A percentile compares a stretch with the other conserved stretches of the same genome.
Conservation (phyloP, 1,140 invertebrate species). For the Drosophila kikkawai region DNA sequence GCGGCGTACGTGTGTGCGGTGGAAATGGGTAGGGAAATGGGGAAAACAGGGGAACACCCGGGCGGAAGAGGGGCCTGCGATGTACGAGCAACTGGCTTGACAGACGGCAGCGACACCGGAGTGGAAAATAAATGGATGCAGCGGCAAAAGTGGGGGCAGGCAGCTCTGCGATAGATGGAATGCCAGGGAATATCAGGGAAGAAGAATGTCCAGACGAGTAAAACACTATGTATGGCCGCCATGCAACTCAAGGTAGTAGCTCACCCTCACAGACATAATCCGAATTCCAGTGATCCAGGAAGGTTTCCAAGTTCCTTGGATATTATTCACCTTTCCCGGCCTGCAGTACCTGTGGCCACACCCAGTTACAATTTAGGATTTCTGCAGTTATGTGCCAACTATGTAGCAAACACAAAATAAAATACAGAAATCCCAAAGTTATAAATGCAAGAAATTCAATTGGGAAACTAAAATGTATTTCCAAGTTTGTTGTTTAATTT, state of each 20-base stretch:
- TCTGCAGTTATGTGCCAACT: not conserved
- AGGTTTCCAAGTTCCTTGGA: constrained; percentile 2
- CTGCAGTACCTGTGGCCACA: not conserved
- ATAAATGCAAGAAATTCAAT: not conserved
- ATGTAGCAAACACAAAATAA: not conserved
- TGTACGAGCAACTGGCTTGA: constrained; percentile 61
- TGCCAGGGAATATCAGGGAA: constrained; percentile 14
- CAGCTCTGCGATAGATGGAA: constrained; percentile 40
- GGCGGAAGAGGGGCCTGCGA: constrained; percentile 3
- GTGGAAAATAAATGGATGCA: constrained; percentile 53
- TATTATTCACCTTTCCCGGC: constrained; percentile 2
- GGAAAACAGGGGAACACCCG: constrained; percentile 24
- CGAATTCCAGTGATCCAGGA: not conserved
- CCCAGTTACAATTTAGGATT: not conserved
- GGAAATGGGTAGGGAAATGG: constrained; percentile 15
- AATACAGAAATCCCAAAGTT: not conserved
- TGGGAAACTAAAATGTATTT: not conserved
- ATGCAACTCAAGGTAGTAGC: constrained; percentile 4
- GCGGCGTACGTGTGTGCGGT: constrained; percentile 56
- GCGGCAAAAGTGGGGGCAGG: constrained; percentile 22
- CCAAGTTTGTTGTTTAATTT: not conserved
- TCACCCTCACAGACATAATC: not conserved
- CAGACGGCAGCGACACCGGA: constrained; percentile 59
- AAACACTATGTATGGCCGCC: constrained; percentile 19
- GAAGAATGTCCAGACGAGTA: constrained; percentile 34